Percentiles rank a stretch among this genome's conserved stretches.
Evolutionary conservation across 2,797 vertebrate genomes (phyloP).

Genomic region (Mormyrus hasselquistii): DNA sequence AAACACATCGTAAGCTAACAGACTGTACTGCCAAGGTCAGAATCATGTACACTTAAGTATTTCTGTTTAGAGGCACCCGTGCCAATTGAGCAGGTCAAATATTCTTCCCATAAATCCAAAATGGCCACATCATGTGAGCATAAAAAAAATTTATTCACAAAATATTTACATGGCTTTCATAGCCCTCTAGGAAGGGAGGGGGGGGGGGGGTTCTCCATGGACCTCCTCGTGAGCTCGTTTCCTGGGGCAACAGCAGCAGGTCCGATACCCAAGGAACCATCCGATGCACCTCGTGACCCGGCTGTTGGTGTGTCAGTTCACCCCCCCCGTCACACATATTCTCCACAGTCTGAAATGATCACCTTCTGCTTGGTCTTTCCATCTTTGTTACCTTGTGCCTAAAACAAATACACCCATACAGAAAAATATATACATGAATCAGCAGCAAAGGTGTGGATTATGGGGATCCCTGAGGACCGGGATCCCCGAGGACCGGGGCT

Average conservation of each 20-base stretch:
- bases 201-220: background rate
- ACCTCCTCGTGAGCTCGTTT: background rate
- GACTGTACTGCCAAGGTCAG: background rate
- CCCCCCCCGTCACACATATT: constrained; percentile 64
- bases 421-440: background rate
- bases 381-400: constrained; percentile 88
- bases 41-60: background rate
- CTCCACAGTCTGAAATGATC: constrained; percentile 89
- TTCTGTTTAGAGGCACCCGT: background rate
- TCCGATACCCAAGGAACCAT: background rate
- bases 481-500: background rate
- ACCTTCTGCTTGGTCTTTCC: constrained; percentile 93
- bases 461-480: background rate
- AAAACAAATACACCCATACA: background rate
- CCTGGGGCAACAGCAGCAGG: constrained; percentile 30
- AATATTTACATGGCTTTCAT: constrained; percentile 67
- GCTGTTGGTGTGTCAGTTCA: background rate
- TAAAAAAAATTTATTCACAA: constrained; percentile 56
- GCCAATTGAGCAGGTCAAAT: background rate
- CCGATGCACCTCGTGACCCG: background rate
- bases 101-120: background rate
- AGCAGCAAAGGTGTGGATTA: background rate
- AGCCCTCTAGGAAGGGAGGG: constrained; percentile 11
- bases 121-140: background rate
- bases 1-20: background rate